Evolutionary conservation across 1,140 invertebrate species (phyloP).

Genomic region (Atta texana): DNA sequence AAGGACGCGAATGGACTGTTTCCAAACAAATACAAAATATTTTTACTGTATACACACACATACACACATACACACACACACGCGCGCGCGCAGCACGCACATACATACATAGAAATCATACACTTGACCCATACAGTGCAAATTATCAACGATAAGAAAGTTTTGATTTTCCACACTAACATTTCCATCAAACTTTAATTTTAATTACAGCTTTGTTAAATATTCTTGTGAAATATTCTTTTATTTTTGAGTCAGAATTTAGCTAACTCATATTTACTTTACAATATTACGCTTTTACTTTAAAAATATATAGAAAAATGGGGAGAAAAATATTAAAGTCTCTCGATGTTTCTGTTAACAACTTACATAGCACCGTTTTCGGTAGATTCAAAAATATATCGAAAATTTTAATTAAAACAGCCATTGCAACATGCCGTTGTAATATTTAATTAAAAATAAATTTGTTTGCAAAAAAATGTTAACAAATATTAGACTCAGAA

Average conservation of each 20-base stretch:
- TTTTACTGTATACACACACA: too few species aligned
- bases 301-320: not conserved
- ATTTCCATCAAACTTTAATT: not conserved
- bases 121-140: not conserved
- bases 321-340: constrained; percentile 20
- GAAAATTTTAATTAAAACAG: constrained; percentile 50
- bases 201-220: not conserved
- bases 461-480: not conserved
- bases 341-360: constrained; percentile 21
- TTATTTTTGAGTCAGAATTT: not conserved
- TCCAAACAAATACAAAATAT: too few species aligned
- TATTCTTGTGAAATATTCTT: constrained; percentile 2
- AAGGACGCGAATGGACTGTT: too few species aligned
- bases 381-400: constrained; percentile 17
- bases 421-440: not conserved
- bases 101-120: not conserved
- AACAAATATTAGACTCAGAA: not conserved
- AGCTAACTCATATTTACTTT: constrained; percentile 18
- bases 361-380: not conserved
- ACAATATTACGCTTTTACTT: constrained; percentile 25
- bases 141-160: constrained; percentile 11
- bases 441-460: constrained; percentile 40
- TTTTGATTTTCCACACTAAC: not conserved
- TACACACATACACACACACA: too few species aligned
- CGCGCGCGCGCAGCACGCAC: too few species aligned